Conservation (phyloP, 2,797 vertebrate genomes). For the Alca torda region DNA sequence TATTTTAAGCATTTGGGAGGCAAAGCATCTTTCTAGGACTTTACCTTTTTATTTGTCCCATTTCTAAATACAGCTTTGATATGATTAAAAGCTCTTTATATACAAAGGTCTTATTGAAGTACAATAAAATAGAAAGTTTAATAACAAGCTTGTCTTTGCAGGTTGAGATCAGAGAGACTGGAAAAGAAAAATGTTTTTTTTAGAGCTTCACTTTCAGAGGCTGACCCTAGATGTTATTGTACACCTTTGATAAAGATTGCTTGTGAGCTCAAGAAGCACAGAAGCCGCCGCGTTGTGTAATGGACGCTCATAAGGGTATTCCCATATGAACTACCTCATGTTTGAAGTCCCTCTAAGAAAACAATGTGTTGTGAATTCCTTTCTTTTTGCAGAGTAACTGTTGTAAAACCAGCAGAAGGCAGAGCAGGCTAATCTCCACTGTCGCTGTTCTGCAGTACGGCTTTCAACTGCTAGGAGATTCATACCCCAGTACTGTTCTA, state of each 20-base stretch:
- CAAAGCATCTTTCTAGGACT: not conserved
- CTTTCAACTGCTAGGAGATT: constrained; percentile 56
- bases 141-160: not conserved
- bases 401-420: constrained; percentile 53
- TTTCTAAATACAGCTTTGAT: not conserved
- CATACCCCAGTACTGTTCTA: not conserved
- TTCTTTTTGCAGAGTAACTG: constrained; percentile 32
- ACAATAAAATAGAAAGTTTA: not conserved
- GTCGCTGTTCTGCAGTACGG: not conserved
- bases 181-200: not conserved
- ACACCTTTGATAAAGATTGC: not conserved
- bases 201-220: not conserved
- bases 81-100: not conserved
- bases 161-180: not conserved
- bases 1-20: not conserved
- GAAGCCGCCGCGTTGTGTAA: not conserved
- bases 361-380: constrained; percentile 34
- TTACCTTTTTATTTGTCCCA: not conserved
- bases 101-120: not conserved
- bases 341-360: constrained; percentile 46
- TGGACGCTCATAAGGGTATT: not conserved
- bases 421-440: constrained; percentile 24
- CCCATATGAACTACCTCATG: not conserved
- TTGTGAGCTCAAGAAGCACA: not conserved
- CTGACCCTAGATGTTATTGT: not conserved